Evolutionary conservation across 2,888 invertebrate genomes (phyloP).

Genomic region (Drosophila eohydei): DNA sequence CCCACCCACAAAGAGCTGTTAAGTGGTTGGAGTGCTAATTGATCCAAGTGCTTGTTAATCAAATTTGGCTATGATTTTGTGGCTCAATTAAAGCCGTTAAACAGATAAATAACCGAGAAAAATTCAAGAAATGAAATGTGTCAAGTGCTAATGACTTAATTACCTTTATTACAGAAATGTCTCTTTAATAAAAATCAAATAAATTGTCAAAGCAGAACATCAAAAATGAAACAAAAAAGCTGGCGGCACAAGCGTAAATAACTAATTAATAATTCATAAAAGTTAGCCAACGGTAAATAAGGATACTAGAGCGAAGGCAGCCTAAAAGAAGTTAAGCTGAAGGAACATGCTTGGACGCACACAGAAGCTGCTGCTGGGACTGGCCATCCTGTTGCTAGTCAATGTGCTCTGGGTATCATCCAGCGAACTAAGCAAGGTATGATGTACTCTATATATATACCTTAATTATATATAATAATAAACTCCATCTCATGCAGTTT

Average conservation of each 20-base stretch:
- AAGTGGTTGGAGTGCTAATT: slow-evolving; percentile 48
- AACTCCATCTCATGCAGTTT: slow-evolving; percentile 87
- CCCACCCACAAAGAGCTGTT: not conserved
- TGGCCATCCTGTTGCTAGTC: slow-evolving; percentile 94
- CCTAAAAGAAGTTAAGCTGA: slow-evolving; percentile 13
- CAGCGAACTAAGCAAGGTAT: slow-evolving; percentile 96
- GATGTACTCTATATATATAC: slow-evolving; percentile 53
- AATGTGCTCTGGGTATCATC: slow-evolving; percentile 98
- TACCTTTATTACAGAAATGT: slow-evolving; percentile 33
- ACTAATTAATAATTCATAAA: slow-evolving; percentile 2
- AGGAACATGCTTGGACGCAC: slow-evolving; percentile 86
- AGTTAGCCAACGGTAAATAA: slow-evolving; percentile 19
- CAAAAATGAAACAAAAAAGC: slow-evolving; percentile 70
- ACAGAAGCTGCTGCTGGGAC: slow-evolving; percentile 92
- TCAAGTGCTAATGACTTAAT: not conserved
- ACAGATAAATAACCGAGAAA: not conserved
- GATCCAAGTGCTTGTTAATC: slow-evolving; percentile 54
- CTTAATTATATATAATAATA: not conserved
- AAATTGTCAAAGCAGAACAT: slow-evolving; percentile 1
- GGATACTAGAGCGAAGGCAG: slow-evolving; percentile 4
- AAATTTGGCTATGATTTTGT: slow-evolving; percentile 26
- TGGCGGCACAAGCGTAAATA: slow-evolving; percentile 78
- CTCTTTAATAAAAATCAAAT: slow-evolving; percentile 1
- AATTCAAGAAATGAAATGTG: not conserved
- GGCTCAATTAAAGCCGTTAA: slow-evolving; percentile 4